Evolutionary conservation across 1,140 invertebrate species (phyloP).

Genomic region (Ceratina japonica): DNA sequence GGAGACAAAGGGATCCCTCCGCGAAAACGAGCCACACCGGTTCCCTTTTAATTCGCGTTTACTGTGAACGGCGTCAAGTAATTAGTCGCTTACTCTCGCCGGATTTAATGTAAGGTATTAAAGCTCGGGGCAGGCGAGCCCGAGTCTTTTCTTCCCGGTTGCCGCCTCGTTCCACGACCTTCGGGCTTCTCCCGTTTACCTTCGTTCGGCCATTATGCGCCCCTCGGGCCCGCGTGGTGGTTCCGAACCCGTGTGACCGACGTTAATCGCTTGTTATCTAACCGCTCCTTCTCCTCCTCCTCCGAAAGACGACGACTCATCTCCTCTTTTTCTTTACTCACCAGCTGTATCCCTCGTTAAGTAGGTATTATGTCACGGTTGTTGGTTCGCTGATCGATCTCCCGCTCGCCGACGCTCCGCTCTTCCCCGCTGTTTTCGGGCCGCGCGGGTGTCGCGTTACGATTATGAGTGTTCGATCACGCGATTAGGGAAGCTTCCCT

Average conservation of each 20-base stretch:
- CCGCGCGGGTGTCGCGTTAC: slow-evolving; percentile 30
- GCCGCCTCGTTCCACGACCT: slow-evolving; percentile 55
- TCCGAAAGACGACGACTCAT: too few relatives aligned
- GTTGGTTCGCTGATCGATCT: slow-evolving; percentile 37
- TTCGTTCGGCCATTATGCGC: slow-evolving; percentile 42
- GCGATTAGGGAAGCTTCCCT: not conserved
- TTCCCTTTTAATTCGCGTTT: slow-evolving; percentile 77
- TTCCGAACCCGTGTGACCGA: slow-evolving; percentile 68
- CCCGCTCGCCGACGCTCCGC: not conserved
- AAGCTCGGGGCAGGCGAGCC: slow-evolving; percentile 41
- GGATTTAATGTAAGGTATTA: slow-evolving; percentile 73
- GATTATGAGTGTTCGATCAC: slow-evolving; percentile 35
- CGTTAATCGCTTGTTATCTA: slow-evolving; percentile 78
- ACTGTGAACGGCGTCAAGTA: slow-evolving; percentile 77
- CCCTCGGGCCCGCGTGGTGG: slow-evolving; percentile 12
- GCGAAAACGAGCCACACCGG: slow-evolving; percentile 47
- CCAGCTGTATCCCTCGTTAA: slow-evolving; percentile 41
- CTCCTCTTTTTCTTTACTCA: slow-evolving; percentile 1
- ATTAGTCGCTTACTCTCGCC: slow-evolving; percentile 76
- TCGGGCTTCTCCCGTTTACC: slow-evolving; percentile 57
- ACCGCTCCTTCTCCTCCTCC: slow-evolving; percentile 66
- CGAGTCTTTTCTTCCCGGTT: slow-evolving; percentile 49
- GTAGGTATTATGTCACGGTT: slow-evolving; percentile 35
- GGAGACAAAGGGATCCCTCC: slow-evolving; percentile 34
- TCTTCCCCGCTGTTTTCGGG: not conserved